Percentiles rank a stretch among this genome's conserved stretches.
These are phyloP conservation scores for Amblyornis subalaris DNA, from an alignment of 2,113 vertebrate genomes.

Conservation along the genomic window DNA sequence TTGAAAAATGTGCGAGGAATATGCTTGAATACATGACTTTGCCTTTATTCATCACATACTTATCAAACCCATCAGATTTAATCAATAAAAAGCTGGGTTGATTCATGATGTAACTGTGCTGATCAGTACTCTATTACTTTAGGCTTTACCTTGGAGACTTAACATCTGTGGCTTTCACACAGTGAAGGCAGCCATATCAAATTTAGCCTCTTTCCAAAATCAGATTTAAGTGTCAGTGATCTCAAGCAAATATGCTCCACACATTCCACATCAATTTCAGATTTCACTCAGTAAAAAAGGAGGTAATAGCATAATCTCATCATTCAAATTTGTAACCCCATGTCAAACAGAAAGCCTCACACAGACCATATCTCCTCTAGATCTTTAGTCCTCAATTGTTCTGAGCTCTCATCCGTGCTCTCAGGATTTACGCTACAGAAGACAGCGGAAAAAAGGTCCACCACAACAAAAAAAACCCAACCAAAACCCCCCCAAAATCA, in stretches of 20 bases:
- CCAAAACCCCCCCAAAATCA: rapidly evolving
- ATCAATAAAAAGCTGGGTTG: background rate
- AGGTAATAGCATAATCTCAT: background rate
- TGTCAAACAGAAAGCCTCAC: background rate
- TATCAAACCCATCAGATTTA: background rate
- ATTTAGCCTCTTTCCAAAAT: background rate
- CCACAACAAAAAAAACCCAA: background rate
- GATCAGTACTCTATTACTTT: background rate
- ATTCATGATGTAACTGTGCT: background rate
- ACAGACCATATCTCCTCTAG: background rate
- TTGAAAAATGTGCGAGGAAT: background rate
- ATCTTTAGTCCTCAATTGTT: background rate
- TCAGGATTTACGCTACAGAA: background rate
- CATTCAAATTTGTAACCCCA: background rate
- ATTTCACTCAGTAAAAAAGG: background rate
- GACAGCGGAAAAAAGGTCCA: background rate
- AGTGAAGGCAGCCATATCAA: background rate
- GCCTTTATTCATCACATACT: background rate
- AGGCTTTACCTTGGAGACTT: background rate
- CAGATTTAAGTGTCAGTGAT: background rate
- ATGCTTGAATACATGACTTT: background rate
- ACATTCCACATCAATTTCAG: background rate
- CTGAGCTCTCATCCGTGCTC: background rate
- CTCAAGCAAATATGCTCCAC: background rate
- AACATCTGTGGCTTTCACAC: background rate